Conservation (phyloP, 2,888 invertebrate genomes). For the Machimus atricapillus region DNA sequence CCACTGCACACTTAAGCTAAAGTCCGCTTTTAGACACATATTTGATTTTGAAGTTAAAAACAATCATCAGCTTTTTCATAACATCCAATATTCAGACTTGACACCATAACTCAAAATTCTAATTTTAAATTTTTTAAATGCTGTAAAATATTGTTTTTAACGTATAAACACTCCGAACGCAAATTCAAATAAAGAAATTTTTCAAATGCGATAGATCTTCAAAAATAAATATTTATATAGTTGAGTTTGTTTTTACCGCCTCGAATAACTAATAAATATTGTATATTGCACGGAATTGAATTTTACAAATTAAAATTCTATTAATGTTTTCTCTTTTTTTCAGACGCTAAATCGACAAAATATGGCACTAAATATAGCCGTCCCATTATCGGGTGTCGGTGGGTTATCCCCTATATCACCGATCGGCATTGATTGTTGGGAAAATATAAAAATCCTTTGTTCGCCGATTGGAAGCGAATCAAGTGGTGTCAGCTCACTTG, state of each 20-base stretch:
- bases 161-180: too few species aligned
- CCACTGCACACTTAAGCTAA: not conserved
- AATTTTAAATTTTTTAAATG: too few species aligned
- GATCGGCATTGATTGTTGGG: constrained; percentile 51
- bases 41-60: not conserved
- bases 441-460: constrained; percentile 51
- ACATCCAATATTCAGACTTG: not conserved
- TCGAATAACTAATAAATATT: too few species aligned
- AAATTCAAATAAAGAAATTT: too few species aligned
- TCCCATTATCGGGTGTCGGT: constrained; percentile 65
- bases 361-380: constrained; percentile 70
- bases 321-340: not conserved
- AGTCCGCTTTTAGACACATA: not conserved
- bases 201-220: too few species aligned
- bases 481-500: constrained; percentile 69
- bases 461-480: constrained; percentile 67
- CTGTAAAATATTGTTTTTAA: too few species aligned
- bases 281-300: not conserved
- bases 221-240: too few species aligned
- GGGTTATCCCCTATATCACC: constrained; percentile 52
- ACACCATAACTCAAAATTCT: too few species aligned
- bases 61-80: not conserved
- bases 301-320: not conserved
- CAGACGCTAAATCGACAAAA: constrained; percentile 1
- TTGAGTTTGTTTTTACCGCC: too few species aligned